A percentile compares a stretch with the other conserved stretches of the same genome.
Evolutionary conservation across 2,113 vertebrate species (phyloP).

Genomic region (Chauna torquata): DNA sequence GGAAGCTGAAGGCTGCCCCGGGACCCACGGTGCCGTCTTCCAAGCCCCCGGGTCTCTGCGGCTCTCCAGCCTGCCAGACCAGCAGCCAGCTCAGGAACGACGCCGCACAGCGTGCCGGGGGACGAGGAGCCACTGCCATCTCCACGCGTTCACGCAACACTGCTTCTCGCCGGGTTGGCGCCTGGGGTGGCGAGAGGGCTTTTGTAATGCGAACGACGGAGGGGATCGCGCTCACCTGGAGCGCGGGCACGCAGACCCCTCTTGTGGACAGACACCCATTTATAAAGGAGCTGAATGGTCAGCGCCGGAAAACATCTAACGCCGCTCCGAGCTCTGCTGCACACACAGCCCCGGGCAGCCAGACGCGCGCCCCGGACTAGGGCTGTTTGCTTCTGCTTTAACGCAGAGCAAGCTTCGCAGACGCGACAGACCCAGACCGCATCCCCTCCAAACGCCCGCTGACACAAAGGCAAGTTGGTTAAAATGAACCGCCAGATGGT

Average conservation of each 20-base stretch:
- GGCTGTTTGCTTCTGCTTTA: background rate
- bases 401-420: background rate
- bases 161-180: too few relatives aligned
- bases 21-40: too few relatives aligned
- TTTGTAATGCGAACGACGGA: too few relatives aligned
- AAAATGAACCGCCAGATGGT: accelerated
- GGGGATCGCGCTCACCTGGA: background rate
- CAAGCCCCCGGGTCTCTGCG: too few relatives aligned
- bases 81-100: too few relatives aligned
- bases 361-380: accelerated
- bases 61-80: too few relatives aligned
- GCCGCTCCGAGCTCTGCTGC: background rate
- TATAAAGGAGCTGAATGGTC: background rate
- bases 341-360: accelerated
- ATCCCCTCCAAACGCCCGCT: background rate
- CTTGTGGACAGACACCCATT: background rate
- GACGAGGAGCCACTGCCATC: too few relatives aligned
- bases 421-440: accelerated
- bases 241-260: too few relatives aligned
- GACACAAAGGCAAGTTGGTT: accelerated
- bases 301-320: background rate
- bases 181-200: too few relatives aligned
- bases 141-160: too few relatives aligned
- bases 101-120: too few relatives aligned
- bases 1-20: background rate